These are phyloP conservation scores for Ylistrum balloti DNA, from an alignment of 1,140 invertebrate species.

Conservation along the genomic window DNA sequence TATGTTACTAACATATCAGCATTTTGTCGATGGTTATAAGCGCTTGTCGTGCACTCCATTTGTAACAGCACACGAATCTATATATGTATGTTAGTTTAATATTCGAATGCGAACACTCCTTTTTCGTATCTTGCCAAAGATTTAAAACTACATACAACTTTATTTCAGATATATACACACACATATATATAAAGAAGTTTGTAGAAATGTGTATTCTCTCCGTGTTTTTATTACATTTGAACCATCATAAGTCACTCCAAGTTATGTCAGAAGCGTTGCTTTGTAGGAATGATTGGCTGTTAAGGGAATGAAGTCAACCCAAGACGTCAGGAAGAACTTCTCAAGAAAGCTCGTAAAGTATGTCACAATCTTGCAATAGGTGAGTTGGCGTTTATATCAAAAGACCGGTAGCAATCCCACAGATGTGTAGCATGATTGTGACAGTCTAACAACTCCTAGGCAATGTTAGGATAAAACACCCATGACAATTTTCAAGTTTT, in stretches of 20 bases:
- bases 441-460: neutral
- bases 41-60: too few species aligned
- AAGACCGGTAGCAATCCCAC: neutral
- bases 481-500: too few species aligned
- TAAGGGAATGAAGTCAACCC: neutral
- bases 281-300: neutral
- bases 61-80: too few species aligned
- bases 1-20: too few species aligned
- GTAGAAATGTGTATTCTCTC: slow-evolving; percentile 1
- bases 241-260: neutral
- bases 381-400: neutral
- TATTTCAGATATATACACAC: too few species aligned
- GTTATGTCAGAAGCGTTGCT: neutral
- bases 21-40: too few species aligned
- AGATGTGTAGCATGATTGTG: neutral
- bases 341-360: neutral
- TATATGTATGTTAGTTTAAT: too few species aligned
- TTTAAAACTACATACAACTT: too few species aligned
- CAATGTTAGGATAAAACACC: neutral
- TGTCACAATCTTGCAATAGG: neutral
- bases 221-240: neutral
- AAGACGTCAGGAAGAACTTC: neutral
- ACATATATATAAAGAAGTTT: too few species aligned
- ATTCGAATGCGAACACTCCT: too few species aligned
- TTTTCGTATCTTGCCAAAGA: too few species aligned